Evolutionary conservation across 2,797 vertebrate species (phyloP).

Genomic region (Bufotes viridis): DNA sequence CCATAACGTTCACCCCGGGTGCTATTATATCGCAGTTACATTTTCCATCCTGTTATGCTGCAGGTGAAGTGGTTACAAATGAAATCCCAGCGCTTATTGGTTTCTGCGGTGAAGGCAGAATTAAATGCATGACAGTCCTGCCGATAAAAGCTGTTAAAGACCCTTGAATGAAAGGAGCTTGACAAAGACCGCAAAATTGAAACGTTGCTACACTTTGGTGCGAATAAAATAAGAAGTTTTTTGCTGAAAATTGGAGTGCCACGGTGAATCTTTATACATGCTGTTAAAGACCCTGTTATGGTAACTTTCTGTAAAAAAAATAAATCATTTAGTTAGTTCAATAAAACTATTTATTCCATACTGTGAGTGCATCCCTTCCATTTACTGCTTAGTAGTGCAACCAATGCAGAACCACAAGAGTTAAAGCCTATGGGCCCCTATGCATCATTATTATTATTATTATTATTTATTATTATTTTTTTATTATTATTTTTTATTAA

Average conservation of each 20-base stretch:
- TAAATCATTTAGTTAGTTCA: background rate
- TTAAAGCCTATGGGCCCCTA: no score
- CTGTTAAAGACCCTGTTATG: background rate
- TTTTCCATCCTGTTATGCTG: constrained; percentile 20
- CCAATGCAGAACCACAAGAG: background rate
- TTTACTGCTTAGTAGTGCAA: background rate
- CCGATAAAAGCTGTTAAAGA: background rate
- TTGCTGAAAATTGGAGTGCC: no score
- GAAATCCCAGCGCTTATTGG: background rate
- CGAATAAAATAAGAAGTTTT: no score
- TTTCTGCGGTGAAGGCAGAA: background rate
- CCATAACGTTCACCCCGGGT: background rate
- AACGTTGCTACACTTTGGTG: no score
- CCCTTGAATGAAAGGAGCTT: no score
- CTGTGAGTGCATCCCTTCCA: background rate
- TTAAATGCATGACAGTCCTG: background rate
- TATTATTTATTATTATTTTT: no score
- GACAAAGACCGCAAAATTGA: no score
- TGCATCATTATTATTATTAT: no score
- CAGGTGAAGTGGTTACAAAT: background rate
- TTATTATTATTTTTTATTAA: no score
- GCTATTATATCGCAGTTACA: background rate
- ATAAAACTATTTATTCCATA: background rate
- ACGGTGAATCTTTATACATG: no score
- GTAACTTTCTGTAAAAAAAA: background rate